Evolutionary conservation across 2,113 vertebrate species (phyloP), one percentile per base, ranked within the genome.

Genomic region (Catagonus wagneri): DNA sequence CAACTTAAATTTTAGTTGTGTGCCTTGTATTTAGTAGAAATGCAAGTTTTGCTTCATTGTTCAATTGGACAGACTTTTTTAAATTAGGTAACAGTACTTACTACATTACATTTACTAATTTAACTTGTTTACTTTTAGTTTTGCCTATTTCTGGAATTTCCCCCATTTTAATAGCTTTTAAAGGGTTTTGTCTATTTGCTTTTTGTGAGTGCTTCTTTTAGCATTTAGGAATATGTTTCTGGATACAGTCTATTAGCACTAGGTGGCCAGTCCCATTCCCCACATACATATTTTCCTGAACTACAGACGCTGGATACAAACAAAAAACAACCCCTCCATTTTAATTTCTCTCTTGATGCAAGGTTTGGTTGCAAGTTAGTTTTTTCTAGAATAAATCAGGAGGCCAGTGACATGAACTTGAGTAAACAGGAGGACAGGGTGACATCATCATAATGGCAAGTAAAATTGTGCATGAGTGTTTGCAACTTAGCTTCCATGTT

Each of bases 1-100:
- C 58, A 63, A 84, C 7, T 63, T 63, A 78, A 78, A 78, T 68
- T 74, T 81, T 83, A 93, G 32, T 15, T 61, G 7, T 74, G 25
- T 76, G 16, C 32, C 60, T 83, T 92, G 2, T 13, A 61, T 81
- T 92, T 60, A 52, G 32, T 63, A 71, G 44, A 78, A 78, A 83
- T 63, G 20, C 79, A 44, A 93, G 23, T 90, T 90, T 50, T 90
- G 29, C 29, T 90, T 60, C 72, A 16, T 58, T n/a, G 79, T 89
- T 68, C 54, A 58, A 22, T 27, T 71, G 44, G 78, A 96, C 76
- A 65, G 27, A 65, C 23, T 23, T 84, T 83, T 72, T 89, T 83
- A 58, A 25, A 61, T 52, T 85, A 50, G 69, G 29, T 71, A 79
- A 65, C 11, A 83, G 17, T 29, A 36, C 34, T 16, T 29, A 36